Evolutionary conservation across 1,140 invertebrate species (phyloP).

Genomic region (Tetragonula clypearis): DNA sequence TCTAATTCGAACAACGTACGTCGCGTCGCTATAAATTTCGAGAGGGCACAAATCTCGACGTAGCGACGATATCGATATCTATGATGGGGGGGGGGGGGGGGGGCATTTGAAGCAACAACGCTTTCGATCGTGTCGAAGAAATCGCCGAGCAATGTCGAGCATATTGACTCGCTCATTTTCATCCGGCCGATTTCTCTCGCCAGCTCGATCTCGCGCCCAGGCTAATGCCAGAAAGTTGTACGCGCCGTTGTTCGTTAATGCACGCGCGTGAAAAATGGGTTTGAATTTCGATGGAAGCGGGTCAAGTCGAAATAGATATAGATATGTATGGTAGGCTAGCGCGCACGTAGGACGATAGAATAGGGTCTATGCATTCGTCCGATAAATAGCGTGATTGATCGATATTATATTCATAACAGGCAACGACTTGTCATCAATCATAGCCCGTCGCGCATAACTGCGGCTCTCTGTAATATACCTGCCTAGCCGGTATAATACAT

Average conservation of each 20-base stretch:
- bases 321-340: slow-evolving; percentile 56
- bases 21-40: neutral
- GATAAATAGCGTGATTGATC: slow-evolving; percentile 81
- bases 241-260: slow-evolving; percentile 45
- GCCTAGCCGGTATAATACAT: slow-evolving; percentile 73
- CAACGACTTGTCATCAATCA: slow-evolving; percentile 81
- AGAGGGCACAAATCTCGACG: too few species aligned
- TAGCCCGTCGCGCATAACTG: slow-evolving; percentile 70
- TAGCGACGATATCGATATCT: too few species aligned
- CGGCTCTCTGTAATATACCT: slow-evolving; percentile 72
- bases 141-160: too few species aligned
- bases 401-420: slow-evolving; percentile 81
- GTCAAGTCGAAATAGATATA: slow-evolving; percentile 69
- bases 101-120: too few species aligned
- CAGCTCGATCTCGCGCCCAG: too few species aligned
- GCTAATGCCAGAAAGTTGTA: slow-evolving; percentile 43
- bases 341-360: slow-evolving; percentile 70
- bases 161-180: neutral
- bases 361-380: slow-evolving; percentile 75
- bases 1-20: neutral
- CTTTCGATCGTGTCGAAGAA: too few species aligned
- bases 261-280: slow-evolving; percentile 69
- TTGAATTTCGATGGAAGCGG: slow-evolving; percentile 65
- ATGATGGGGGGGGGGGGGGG: too few species aligned
- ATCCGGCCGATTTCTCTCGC: neutral